Base-by-base conservation (phyloP, 2,888 invertebrate genomes). In the Heliconius charithonia region DNA sequence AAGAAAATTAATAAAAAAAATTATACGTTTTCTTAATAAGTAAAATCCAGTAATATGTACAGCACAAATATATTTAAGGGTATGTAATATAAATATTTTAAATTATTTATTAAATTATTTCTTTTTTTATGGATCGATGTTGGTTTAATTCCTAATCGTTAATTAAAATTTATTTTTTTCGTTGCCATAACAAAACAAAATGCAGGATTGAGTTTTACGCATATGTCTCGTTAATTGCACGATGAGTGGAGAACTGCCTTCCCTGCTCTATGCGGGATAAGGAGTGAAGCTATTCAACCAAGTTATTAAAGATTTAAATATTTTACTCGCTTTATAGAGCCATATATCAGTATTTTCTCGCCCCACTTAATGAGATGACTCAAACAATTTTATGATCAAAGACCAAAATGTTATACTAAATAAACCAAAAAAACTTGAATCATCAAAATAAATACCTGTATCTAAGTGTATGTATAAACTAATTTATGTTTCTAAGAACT, bases 401-500 rank as follows among this genome's bases (percentile, higher is more conserved):
- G 22, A 9, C 37, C 37, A 37, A 56, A 9, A 22, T 56, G 7
- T 56, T 22, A 22, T 22, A 56, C 56, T 22, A 56, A 56, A 56
- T 22, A 56, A 56, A 9, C 22, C 9, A 10, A 56, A 56, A 56
- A 56, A 56, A 56, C 59, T n/a, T 59, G 59, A 59, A 59, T 63
- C 27, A 27, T 63, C 29, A n/a, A 59, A 72, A 72, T 59, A 71
- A 22, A 56, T 71, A 51, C 71, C 56, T 56, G 51, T 56, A 71
- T 67, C 62, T 77, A 66, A 80, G 80, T 77, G 75, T 71, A 77
- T 75, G 71, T 63, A 69, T 75, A 63, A 62, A 75, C 74, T 72
- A 71, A 79, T 71, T 66, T 74, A 67, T 67, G 71, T 62, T 81
- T 81, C 79, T 77, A 67, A 77, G 80, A 81, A 81, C 70, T 51